Percentiles rank a stretch among this genome's conserved stretches.
These are phyloP conservation scores for Dynastes tityus DNA, from an alignment of 2,888 invertebrate genomes.

Conservation along the genomic window DNA sequence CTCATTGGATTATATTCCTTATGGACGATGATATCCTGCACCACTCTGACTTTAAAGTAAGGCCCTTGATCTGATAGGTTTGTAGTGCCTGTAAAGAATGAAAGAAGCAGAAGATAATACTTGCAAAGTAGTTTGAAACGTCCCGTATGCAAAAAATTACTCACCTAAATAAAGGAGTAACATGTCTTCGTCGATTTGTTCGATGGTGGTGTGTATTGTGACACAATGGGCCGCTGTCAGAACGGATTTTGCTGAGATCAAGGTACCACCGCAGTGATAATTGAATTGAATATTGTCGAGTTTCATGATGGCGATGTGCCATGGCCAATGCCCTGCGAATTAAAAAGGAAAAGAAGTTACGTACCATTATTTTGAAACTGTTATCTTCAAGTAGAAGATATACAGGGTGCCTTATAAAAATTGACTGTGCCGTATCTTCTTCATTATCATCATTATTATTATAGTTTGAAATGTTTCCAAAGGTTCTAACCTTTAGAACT, in stretches of 20 bases:
- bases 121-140: no score
- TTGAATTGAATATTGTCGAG: conserved; percentile 66
- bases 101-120: background rate
- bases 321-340: conserved; percentile 69
- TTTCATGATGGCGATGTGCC: conserved; percentile 80
- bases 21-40: conserved; percentile 63
- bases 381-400: no score
- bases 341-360: background rate
- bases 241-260: conserved; percentile 63
- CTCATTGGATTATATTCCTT: conserved; percentile 63
- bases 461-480: no score
- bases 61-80: conserved; percentile 68
- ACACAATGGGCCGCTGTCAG: conserved; percentile 68
- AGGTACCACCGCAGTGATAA: conserved; percentile 66
- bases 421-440: no score
- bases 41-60: conserved; percentile 66
- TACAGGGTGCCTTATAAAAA: no score
- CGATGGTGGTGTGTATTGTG: conserved; percentile 61
- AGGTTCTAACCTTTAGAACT: no score
- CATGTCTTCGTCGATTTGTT: conserved; percentile 62
- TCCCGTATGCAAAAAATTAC: conserved; percentile 21
- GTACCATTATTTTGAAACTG: no score
- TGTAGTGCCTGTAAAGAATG: conserved; percentile 61
- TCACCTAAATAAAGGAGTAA: conserved; percentile 68
- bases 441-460: no score